Evolutionary conservation across 2,797 vertebrate species (phyloP), one percentile per base, ranked within the genome.

Genomic region (Brotogeris chrysoptera): DNA sequence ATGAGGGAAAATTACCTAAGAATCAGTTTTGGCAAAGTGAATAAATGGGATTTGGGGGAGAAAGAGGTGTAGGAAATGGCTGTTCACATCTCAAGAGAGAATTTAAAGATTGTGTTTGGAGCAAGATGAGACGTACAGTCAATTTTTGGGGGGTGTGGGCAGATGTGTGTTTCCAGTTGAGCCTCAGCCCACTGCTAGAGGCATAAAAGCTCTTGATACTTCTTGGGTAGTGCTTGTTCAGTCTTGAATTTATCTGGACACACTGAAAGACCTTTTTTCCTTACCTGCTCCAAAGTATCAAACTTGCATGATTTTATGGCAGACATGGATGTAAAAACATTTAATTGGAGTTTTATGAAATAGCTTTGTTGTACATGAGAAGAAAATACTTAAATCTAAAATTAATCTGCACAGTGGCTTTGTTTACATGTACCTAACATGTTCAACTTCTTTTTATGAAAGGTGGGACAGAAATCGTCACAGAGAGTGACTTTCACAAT

Each of bases 401-500:
- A 79, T 64, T 11, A 63, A 52, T 73, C 28, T 70, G 65, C 23
- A 41, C 18, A 28, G 21, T 74, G 64, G 9, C 18, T 80, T 86
- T 87, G 47, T 86, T 88, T 41, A 27, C 17, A 1, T 44, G 64
- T 55, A 25, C 44, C 80, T 84, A 65, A 44, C 15, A 25, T 66
- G 11, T 84, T 60, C 55, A 44, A 90, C 34, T 93, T 91, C 70
- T 86, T 87, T 88, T 93, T 93, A 5, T 97, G 98, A 38, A 95
- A 99, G 99, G 99, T 88, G 99, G 99, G 95, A 99, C 99, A 65
- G 99, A 99, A 98, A 99, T 99, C 88, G 99, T 99, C 94, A 99
- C 99, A 9, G 99, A 99, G 96, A 99, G 99, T 73, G 99, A 99
- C 94, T 99, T 99, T 90, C 99, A 99, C 93, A 99, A 98, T 90